Evolutionary conservation across 2,888 invertebrate species (phyloP), one percentile per base, ranked within the genome.

Genomic region (Drosophila anomelani): DNA sequence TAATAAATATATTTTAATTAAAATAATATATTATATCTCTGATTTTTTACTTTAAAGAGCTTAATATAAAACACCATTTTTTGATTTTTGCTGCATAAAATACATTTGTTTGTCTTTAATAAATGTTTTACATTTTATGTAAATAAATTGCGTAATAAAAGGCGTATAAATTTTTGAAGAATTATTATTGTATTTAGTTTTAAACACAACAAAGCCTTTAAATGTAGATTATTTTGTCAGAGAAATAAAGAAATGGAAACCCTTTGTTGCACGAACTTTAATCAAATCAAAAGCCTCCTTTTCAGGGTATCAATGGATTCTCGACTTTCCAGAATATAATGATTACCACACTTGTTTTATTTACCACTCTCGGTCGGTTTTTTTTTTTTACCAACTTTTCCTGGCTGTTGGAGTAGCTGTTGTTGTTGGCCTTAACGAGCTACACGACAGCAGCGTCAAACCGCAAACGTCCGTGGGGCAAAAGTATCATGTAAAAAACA

Each of bases 361-460:
- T 75, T 59, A 49, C 54, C 32, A 44, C 43, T 70, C 49, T 57
- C 29, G 5, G 5, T 26, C 26, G 3, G 43, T 49, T 43, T 13
- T 17, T 47, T 9, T 17, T 47, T 72, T 60, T 55, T 38, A 59
- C n/a, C n/a, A 61, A 73, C 73, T 73, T 71, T 61, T 51, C 17
- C 29, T 44, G 43, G 26, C 38, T 44, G 38, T 67, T 57, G 53
- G 17, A 32, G 29, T 41, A 56, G n/a, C n/a, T n/a, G 47, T 54
- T 58, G 49, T 41, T 46, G 41, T 55, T 73, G 47, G 66, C 75
- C 77, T 75, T 80, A 88, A 87, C 81, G 68, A 79, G 78, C 75
- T 78, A 71, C 68, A 72, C 57, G 82, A 85, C 85, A 87, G 79
- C 79, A 68, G 79, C 69, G 81, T 72, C 39, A 81, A 82, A 84